phyloP scores from a whole-genome alignment of 1,140 invertebrate genomes.

The Brachionus paranguensis region DNA sequence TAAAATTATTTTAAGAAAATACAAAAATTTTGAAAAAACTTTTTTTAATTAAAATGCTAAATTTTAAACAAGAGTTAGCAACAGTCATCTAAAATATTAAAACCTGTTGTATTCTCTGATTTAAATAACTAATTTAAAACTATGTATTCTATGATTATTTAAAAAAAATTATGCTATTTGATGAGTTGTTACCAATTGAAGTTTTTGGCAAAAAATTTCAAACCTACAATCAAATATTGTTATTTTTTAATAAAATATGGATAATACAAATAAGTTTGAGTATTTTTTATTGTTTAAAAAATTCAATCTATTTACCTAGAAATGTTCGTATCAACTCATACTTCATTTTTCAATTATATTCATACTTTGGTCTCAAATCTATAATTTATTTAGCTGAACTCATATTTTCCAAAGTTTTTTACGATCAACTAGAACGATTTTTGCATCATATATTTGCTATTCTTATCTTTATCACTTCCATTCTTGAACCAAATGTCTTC shows the following conservation, averaged over 20 bases:
- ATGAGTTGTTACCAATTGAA: neutral
- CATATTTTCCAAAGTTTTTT: neutral
- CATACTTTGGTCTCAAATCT: neutral
- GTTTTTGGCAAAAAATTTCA: neutral
- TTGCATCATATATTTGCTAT: neutral
- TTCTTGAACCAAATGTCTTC: neutral
- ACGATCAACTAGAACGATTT: neutral
- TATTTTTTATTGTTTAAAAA: neutral
- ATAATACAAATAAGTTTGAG: neutral
- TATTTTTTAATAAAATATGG: constrained; percentile 1
- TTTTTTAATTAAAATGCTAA: neutral
- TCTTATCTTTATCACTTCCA: neutral
- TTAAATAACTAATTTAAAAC: neutral
- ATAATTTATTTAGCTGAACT: neutral
- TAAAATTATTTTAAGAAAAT: too few relatives aligned
- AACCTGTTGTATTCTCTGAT: neutral
- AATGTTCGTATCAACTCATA: neutral
- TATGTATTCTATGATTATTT: neutral
- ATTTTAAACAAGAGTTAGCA: neutral
- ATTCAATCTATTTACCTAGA: neutral
- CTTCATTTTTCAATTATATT: neutral
- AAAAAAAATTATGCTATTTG: neutral
- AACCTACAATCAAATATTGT: neutral
- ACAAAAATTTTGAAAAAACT: too few relatives aligned
- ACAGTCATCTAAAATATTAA: neutral